Base-by-base conservation (phyloP, 2,113 vertebrate species). In the Kryptolebias marmoratus region DNA sequence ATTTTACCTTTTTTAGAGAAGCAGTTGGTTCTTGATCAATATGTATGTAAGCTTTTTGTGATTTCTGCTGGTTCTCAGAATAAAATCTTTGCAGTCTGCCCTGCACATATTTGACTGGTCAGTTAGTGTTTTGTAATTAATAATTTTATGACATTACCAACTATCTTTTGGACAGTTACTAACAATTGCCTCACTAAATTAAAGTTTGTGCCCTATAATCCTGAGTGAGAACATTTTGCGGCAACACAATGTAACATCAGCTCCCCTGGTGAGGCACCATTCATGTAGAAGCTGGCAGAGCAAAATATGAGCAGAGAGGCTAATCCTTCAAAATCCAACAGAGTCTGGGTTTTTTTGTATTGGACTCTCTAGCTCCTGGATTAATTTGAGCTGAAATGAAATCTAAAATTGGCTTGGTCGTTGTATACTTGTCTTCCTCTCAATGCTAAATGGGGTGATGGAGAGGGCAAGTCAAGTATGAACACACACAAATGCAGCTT, bases 381-480 rank as follows among this genome's bases (percentile, higher is more conserved):
- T 81, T 81, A 58, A 77, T 79, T 59, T 81, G 75, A 72, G 58
- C 53, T 27, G 6, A 68, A 83, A 79, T 87, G 61, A 84, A 81
- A 77, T 79, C 69, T 83, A 68, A 83, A 83, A 89, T 82, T 81
- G 82, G 60, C 56, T 79, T 2, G 42, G 50, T n/a, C 15, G 22
- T 13, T 68, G 82, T 66, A 66, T 54, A 54, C 55, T 49, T 39
- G 13, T 49, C 72, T 55, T 73, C 58, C 64, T 83, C 71, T 82
- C 68, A 2, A 16, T 62, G 63, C 28, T 62, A 71, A 71, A 80
- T 58, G 50, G 56, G 55, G 13, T 16, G 3, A 14, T 53, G 67
- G 48, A 60, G 71, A 65, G 56, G 66, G 66, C 50, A 36, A 7
- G 16, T 22, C 8, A 36, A 22, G 27, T 54, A 62, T n/a, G 30